phyloP scores from a whole-genome alignment of 2,797 vertebrate species.

The Adrianichthys oophorus region DNA sequence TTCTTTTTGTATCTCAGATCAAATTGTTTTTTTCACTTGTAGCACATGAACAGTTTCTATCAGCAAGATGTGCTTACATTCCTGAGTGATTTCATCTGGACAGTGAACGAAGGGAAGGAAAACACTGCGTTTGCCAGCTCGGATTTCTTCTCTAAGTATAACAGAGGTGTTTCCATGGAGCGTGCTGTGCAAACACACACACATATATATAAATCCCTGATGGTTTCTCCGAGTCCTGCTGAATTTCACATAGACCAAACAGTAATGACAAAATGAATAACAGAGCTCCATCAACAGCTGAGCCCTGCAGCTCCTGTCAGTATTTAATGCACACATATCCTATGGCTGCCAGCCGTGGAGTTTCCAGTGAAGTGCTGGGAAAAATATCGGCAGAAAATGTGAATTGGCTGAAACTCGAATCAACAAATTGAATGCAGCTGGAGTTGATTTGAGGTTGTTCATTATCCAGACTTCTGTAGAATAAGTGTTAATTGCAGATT shows the following conservation, averaged over 20 bases:
- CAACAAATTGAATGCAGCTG: slow-evolving; percentile 61
- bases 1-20: slow-evolving; percentile 13
- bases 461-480: slow-evolving; percentile 44
- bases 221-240: slow-evolving; percentile 55
- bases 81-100: slow-evolving; percentile 54
- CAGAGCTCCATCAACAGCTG: slow-evolving; percentile 73
- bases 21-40: slow-evolving; percentile 35
- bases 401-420: slow-evolving; percentile 64
- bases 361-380: slow-evolving; percentile 76
- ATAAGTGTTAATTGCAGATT: slow-evolving; percentile 25
- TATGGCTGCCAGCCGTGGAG: slow-evolving; percentile 61
- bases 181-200: slow-evolving; percentile 41
- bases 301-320: slow-evolving; percentile 69
- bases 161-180: slow-evolving; percentile 59
- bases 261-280: slow-evolving; percentile 79
- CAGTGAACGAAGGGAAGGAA: slow-evolving; percentile 26
- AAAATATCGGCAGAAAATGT: slow-evolving; percentile 5
- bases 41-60: slow-evolving; percentile 43
- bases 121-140: slow-evolving; percentile 44
- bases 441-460: slow-evolving; percentile 56
- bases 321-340: slow-evolving; percentile 67
- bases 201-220: slow-evolving; percentile 42
- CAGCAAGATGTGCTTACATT: slow-evolving; percentile 45
- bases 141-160: slow-evolving; percentile 38
- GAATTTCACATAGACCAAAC: slow-evolving; percentile 59